Conservation (phyloP, 2,888 invertebrate species). For the Leucania comma region DNA sequence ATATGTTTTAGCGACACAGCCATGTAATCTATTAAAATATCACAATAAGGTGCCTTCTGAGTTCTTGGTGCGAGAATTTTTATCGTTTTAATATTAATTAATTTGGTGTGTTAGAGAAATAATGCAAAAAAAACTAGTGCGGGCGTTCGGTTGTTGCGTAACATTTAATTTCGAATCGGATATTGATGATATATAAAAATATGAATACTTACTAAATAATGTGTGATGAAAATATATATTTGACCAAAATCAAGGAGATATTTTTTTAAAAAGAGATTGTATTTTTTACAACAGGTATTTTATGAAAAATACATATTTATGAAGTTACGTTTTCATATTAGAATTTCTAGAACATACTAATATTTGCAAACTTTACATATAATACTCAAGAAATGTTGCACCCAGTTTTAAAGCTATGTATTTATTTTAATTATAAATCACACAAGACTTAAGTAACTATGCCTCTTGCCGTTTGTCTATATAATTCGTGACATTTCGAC, state of each 20-base stretch:
- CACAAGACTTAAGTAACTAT: background rate
- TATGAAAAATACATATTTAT: background rate
- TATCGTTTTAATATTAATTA: slow-evolving; percentile 48
- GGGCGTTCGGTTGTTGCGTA: slow-evolving; percentile 10
- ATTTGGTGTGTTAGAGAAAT: slow-evolving; percentile 41
- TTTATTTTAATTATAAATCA: background rate
- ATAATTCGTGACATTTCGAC: slow-evolving; percentile 5
- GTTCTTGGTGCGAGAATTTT: slow-evolving; percentile 70
- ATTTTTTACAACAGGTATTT: slow-evolving; percentile 17
- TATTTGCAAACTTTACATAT: background rate
- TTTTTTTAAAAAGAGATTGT: slow-evolving; percentile 27
- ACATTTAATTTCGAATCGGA: slow-evolving; percentile 13
- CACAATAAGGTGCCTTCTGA: slow-evolving; percentile 72
- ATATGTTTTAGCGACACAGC: slow-evolving; percentile 16
- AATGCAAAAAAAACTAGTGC: slow-evolving; percentile 13
- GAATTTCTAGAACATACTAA: background rate
- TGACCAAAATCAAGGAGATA: slow-evolving; percentile 27
- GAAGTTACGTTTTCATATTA: background rate
- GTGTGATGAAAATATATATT: slow-evolving; percentile 19
- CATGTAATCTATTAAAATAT: slow-evolving; percentile 33
- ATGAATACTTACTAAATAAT: slow-evolving; percentile 21
- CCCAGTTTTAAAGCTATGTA: background rate
- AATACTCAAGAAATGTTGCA: slow-evolving; percentile 5
- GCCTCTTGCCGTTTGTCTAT: slow-evolving; percentile 17
- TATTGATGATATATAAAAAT: slow-evolving; percentile 16